Base-by-base conservation (phyloP, 2,888 invertebrate genomes). In the Odontocolon sp. region DNA sequence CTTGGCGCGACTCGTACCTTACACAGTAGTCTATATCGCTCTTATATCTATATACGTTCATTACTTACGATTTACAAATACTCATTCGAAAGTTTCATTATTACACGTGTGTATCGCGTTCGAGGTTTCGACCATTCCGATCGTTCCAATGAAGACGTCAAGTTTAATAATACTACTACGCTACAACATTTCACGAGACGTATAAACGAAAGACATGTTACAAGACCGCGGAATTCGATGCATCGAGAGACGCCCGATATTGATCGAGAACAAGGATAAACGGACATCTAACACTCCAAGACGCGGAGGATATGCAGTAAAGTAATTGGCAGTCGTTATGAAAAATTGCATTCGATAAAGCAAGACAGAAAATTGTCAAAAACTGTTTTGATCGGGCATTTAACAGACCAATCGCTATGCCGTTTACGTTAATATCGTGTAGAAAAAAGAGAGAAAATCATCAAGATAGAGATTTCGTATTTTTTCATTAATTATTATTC, bases 381-480 rank as follows among this genome's bases (percentile, higher is more conserved):
- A n/a, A n/a, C n/a, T n/a, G n/a, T n/a, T n/a, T n/a, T n/a, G n/a
- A n/a, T n/a, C n/a, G n/a, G n/a, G n/a, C n/a, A n/a, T n/a, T n/a
- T n/a, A n/a, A n/a, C n/a, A n/a, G n/a, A n/a, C n/a, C n/a, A n/a
- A n/a, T n/a, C n/a, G n/a, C n/a, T n/a, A n/a, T 56, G 31, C 11
- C 14, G 33, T 8, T 23, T 5, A 56, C 9, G 21, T 11, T 21
- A 23, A 33, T 33, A 70, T 40, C 47, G 0, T 26, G 9, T 11
- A 70, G 33, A 26, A 64, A 54, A 6, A 52, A 63, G 31, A 42
- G 16, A 8, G 47, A 56, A 56, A 52, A 40, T 64, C 57, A 54
- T 67, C 42, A 42, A 42, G 40, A 28, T 52, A 47, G 14, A 85
- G 85, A 84, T 83, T 82, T 85, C 36, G 83, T 86, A 84, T 86